Evolutionary conservation across 2,113 vertebrate genomes (phyloP), one percentile per base, ranked within the genome.

Genomic region (Pedetes capensis): DNA sequence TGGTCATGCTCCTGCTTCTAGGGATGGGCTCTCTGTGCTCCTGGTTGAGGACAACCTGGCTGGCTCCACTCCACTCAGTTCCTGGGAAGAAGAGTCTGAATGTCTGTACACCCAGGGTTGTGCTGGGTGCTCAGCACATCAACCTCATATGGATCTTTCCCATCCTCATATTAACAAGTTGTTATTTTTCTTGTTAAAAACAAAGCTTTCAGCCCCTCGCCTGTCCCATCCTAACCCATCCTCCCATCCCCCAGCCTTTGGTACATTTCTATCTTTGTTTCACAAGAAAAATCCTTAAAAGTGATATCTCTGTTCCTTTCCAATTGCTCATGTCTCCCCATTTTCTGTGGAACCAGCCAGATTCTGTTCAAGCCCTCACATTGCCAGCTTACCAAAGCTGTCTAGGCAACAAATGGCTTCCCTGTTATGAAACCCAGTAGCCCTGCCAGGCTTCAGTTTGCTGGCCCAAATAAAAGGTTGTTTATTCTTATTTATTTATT

Each of bases 41-140:
- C 14, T 5, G 3, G 13, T 5, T 12, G 63, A 55, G 6, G 3
- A 2, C 6, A 63, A 8, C 9, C 10, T 20, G 5, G 12, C 11
- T 8, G 2, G 25, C 22, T 63, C 2, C 37, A 69, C 8, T 27
- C 25, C 0, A n/a, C 25, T 6, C 2, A 13, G 10, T 14, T 53
- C 34, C 59, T 23, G 66, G 64, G 66, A 9, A 53, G 25, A n/a
- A n/a, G n/a, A n/a, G n/a, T n/a, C n/a, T n/a, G n/a, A n/a, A n/a
- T n/a, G n/a, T n/a, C n/a, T n/a, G n/a, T n/a, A n/a, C n/a, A n/a
- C n/a, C n/a, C n/a, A n/a, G n/a, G n/a, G n/a, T n/a, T n/a, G n/a
- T n/a, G n/a, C n/a, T n/a, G n/a, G n/a, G n/a, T n/a, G n/a, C n/a
- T 23, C 20, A 9, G 5, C 25, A 16, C 75, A 34, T 42, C 29